These are phyloP conservation scores for Alouatta palliata DNA, from an alignment of 2,113 vertebrate species.

Conservation along the genomic window DNA sequence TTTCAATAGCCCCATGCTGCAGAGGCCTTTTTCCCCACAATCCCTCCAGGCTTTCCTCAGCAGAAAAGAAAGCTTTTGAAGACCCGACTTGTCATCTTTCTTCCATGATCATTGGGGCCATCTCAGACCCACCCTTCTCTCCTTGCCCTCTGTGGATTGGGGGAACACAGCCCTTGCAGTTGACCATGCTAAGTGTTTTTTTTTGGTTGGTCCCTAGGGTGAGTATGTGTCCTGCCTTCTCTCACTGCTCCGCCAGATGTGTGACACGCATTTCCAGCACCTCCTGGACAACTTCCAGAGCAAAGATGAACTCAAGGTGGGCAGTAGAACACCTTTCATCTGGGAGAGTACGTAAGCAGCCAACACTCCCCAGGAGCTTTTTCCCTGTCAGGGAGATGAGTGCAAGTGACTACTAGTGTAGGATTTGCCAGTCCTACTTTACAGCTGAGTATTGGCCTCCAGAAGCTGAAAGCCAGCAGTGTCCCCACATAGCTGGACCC, in stretches of 20 bases:
- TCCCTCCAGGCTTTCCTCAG: background rate
- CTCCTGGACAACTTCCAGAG: slow-evolving; percentile 98
- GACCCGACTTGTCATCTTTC: slow-evolving; percentile 67
- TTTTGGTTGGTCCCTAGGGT: slow-evolving; percentile 88
- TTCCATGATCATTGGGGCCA: slow-evolving; percentile 83
- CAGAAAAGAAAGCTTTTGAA: slow-evolving; percentile 58
- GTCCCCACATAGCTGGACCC: background rate
- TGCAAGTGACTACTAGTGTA: background rate
- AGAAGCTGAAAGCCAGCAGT: background rate
- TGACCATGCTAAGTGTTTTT: slow-evolving; percentile 63
- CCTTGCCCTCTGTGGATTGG: slow-evolving; percentile 73
- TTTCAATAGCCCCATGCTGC: background rate
- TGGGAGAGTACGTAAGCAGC: background rate
- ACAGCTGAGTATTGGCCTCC: background rate
- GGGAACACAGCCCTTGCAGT: background rate
- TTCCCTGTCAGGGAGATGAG: background rate
- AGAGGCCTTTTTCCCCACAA: background rate
- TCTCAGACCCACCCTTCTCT: slow-evolving; percentile 84
- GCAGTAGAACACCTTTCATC: background rate
- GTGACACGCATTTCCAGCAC: slow-evolving; percentile 96
- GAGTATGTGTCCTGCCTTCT: slow-evolving; percentile 99
- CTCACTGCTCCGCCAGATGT: slow-evolving; percentile 98
- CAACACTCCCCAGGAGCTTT: background rate
- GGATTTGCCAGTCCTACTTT: background rate
- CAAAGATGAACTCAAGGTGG: slow-evolving; percentile 98